Percentiles rank a stretch among this genome's conserved stretches.
Conservation (phyloP, 92 coral and sea anemone genomes). For the Zoanthus sociatus region DNA sequence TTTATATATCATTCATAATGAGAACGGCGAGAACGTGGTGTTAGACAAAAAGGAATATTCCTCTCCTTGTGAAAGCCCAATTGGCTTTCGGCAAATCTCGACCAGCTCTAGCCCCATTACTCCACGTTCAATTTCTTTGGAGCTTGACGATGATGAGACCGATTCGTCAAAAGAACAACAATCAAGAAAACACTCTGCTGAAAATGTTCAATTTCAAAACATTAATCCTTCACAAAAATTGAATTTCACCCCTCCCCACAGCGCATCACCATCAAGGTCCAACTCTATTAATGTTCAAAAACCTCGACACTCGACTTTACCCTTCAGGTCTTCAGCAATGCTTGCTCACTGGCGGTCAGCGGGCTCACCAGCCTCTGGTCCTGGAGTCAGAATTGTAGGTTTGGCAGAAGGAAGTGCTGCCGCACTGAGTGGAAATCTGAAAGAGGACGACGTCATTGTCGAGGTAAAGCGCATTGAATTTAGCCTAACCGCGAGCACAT, state of each 20-base stretch:
- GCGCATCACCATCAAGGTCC: conserved; percentile 56
- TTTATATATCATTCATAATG: conserved; percentile 76
- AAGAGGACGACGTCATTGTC: conserved; percentile 76
- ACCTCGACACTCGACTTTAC: conserved; percentile 39
- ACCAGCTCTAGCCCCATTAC: conserved; percentile 23
- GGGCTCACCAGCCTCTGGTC: conserved; percentile 71
- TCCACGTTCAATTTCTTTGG: conserved; percentile 45
- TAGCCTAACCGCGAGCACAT: too few relatives aligned
- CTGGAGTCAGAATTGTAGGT: conserved; percentile 85
- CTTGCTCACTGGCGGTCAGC: conserved; percentile 75
- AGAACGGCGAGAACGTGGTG: conserved; percentile 77
- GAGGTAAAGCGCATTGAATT: conserved; percentile 61
- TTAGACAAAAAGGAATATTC: conserved; percentile 38
- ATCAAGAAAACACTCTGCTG: neutral
- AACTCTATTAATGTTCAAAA: conserved; percentile 39
- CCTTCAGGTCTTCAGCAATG: conserved; percentile 67
- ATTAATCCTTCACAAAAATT: conserved; percentile 41
- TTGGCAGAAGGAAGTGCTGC: conserved; percentile 80
- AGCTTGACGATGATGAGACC: conserved; percentile 23
- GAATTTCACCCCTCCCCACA: conserved; percentile 39
- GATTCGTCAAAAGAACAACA: neutral
- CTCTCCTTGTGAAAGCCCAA: neutral
- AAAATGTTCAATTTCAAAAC: conserved; percentile 49
- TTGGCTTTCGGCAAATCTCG: conserved; percentile 17
- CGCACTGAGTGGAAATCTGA: conserved; percentile 54